Base-by-base conservation (phyloP, 2,888 invertebrate species). In the Homarus gammarus region DNA sequence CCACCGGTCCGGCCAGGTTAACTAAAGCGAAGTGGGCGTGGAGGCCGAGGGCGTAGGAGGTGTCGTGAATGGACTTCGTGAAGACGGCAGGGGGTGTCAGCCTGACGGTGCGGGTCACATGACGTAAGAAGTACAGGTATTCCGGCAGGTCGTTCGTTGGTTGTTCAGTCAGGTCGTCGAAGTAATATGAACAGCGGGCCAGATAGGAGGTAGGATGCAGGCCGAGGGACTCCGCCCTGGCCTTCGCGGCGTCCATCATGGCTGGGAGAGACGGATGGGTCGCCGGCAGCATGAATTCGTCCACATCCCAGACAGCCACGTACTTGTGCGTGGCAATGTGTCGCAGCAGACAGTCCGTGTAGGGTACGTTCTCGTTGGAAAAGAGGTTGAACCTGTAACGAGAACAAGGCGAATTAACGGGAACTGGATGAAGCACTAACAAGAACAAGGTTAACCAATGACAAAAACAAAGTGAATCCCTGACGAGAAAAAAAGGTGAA, bases 241-340 rank as follows among this genome's bases (percentile, higher is more conserved):
- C 81, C 36, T 78, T 86, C 12, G 89, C 90, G 12, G 56, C 70
- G 10, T 89, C 89, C 73, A 92, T 22, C 92, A 92, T 90, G 38
- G 78, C 84, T 15, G 90, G 87, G n/a, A 92, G 73, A 33, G 92
- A 90, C 33, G 51, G 51, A 12, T 49, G 84, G 0, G 64, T 22
- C 2, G 40, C 73, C 15, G 92, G 92, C 8, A 92, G 33, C 18
- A 92, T 56, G 72, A 92, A 92, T 36, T 92, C 92, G 84, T 92
- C 92, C 49, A 92, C 68, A 77, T 92, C 92, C 90, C 90, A 90
- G 36, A 90, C 90, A 0, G 73, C 90, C n/a, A 92, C 87, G 86
- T 87, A 92, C 61, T 87, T 86, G 68, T 92, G 92, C 22, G 84
- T 87, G 44, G 51, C 27, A 31, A 92, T 38, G 75, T 89, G 85